A percentile compares a stretch with the other conserved stretches of the same genome.
These are phyloP conservation scores for Camelus dromedarius DNA, from an alignment of 2,113 vertebrate genomes.

Conservation along the genomic window DNA sequence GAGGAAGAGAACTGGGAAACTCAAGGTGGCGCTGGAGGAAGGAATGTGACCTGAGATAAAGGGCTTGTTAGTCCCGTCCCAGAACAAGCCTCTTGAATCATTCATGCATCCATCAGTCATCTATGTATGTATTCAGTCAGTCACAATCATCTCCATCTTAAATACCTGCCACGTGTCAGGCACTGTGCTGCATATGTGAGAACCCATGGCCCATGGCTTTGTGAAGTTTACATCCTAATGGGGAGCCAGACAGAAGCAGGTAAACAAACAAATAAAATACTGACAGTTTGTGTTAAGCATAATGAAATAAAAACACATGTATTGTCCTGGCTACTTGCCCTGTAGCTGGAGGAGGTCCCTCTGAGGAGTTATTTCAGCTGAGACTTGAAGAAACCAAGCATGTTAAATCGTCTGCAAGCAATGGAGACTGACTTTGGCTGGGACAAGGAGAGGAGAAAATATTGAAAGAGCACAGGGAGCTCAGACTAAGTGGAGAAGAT, in stretches of 20 bases:
- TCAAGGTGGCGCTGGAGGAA: neutral
- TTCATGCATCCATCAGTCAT: too few relatives aligned
- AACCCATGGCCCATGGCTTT: neutral
- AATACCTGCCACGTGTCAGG: neutral
- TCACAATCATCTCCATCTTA: neutral
- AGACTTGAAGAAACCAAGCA: neutral
- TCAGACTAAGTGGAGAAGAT: neutral
- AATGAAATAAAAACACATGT: neutral
- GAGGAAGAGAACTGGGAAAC: neutral
- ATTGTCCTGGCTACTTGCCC: neutral
- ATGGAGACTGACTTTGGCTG: neutral
- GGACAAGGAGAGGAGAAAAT: neutral
- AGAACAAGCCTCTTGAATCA: neutral
- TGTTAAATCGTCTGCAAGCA: neutral
- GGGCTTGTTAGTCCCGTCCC: neutral
- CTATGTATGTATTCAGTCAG: too few relatives aligned
- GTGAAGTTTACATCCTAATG: neutral
- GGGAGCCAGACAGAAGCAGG: neutral
- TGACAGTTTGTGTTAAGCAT: neutral
- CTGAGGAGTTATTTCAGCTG: neutral
- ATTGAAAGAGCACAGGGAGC: neutral
- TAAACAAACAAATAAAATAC: neutral
- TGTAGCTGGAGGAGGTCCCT: neutral
- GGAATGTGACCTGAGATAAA: neutral
- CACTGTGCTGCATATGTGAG: too few relatives aligned